Evolutionary conservation across 2,797 vertebrate species (phyloP).

Genomic region (Allobates femoralis): DNA sequence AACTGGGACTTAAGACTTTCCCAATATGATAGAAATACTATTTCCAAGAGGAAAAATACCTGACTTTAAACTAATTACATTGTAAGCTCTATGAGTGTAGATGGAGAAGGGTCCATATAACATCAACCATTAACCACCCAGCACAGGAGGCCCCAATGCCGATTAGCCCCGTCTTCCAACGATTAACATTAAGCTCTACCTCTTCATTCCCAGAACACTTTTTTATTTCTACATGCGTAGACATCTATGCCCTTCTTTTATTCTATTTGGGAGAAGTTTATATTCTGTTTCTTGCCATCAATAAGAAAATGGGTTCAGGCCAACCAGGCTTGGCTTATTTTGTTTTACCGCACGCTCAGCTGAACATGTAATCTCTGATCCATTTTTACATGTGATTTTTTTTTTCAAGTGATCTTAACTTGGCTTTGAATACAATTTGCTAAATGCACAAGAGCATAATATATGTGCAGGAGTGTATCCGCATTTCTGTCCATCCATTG

Average conservation of each 20-base stretch:
- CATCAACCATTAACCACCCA: background rate
- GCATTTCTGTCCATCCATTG: constrained; percentile 33
- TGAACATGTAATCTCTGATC: too few relatives aligned
- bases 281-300: background rate
- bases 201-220: background rate
- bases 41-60: background rate
- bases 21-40: background rate
- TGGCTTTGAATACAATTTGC: constrained; percentile 21
- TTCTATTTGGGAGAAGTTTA: background rate
- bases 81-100: background rate
- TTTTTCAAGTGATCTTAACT: background rate
- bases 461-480: background rate
- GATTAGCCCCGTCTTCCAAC: background rate
- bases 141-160: background rate
- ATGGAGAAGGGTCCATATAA: background rate
- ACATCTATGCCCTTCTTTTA: background rate
- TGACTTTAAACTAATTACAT: too few relatives aligned
- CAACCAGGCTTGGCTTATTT: background rate
- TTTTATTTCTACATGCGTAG: background rate
- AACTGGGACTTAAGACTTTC: too few relatives aligned
- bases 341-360: background rate
- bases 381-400: background rate
- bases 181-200: background rate
- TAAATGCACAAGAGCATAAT: background rate
- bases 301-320: background rate